phyloP scores from a whole-genome alignment of 2,888 invertebrate species.

The Platycheirus albimanus region DNA sequence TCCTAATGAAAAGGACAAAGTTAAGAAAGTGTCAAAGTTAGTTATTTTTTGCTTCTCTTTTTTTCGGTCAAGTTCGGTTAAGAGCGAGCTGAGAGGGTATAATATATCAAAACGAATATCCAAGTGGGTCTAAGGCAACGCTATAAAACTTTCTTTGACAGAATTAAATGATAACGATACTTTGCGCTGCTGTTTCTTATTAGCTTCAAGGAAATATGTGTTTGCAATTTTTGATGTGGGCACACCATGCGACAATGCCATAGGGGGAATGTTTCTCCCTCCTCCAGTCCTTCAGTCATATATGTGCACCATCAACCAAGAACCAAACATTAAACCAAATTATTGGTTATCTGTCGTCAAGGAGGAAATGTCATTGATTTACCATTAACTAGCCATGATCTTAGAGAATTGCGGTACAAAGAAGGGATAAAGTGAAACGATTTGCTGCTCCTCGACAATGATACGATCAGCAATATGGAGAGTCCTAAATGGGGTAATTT shows the following conservation, averaged over 20 bases:
- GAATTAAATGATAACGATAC: conserved; percentile 73
- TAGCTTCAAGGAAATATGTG: conserved; percentile 63
- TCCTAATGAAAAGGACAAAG: conserved; percentile 73
- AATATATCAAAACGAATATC: conserved; percentile 23
- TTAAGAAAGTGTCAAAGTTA: conserved; percentile 72
- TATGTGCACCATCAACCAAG: neutral
- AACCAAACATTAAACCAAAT: conserved; percentile 13
- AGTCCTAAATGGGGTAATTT: conserved; percentile 55
- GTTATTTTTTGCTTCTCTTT: conserved; percentile 34
- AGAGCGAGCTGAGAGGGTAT: neutral
- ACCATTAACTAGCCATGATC: conserved; percentile 70
- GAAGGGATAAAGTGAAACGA: conserved; percentile 50
- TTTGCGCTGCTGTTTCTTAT: conserved; percentile 61
- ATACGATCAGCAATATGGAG: conserved; percentile 62
- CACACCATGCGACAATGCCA: too few relatives aligned
- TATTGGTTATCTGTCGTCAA: conserved; percentile 53
- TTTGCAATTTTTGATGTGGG: conserved; percentile 69
- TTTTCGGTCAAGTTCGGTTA: too few relatives aligned
- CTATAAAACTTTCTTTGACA: conserved; percentile 68
- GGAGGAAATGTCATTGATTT: conserved; percentile 57
- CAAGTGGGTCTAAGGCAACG: conserved; percentile 28
- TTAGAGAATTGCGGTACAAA: conserved; percentile 53
- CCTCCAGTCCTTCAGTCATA: too few relatives aligned
- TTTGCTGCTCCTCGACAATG: conserved; percentile 51
- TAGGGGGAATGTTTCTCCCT: neutral